phyloP scores from a whole-genome alignment of 1,140 invertebrate species.

The Potamilus streckersoni region DNA sequence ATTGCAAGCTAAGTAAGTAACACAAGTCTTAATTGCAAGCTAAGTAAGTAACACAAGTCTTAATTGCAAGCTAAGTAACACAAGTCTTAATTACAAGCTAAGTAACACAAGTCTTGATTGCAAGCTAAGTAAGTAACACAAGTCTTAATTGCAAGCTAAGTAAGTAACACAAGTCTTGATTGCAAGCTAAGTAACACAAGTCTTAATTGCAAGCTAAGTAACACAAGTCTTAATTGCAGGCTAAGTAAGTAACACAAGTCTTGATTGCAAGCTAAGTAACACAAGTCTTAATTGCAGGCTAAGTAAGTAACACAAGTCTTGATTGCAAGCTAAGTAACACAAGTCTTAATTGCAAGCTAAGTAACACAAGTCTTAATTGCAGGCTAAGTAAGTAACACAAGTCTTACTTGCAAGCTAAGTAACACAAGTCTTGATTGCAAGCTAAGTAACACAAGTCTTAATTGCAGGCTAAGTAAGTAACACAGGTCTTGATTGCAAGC shows the following conservation, averaged over 20 bases:
- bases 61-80: neutral
- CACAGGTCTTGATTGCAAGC: no score
- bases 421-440: no score
- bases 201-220: neutral
- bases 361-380: slow-evolving; percentile 15
- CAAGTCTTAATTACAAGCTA: neutral
- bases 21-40: neutral
- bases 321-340: neutral
- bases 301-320: neutral
- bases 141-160: neutral
- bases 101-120: neutral
- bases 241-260: slow-evolving; percentile 42
- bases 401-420: no score
- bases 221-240: slow-evolving; percentile 3
- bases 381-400: no score
- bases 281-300: neutral
- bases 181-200: neutral
- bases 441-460: no score
- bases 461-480: no score
- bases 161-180: neutral
- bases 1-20: slow-evolving; percentile 41
- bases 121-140: slow-evolving; percentile 43
- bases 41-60: no score
- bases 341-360: slow-evolving; percentile 28
- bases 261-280: neutral